Conservation (phyloP, 2,113 vertebrate species). For the Rhagologus leucostigma region DNA sequence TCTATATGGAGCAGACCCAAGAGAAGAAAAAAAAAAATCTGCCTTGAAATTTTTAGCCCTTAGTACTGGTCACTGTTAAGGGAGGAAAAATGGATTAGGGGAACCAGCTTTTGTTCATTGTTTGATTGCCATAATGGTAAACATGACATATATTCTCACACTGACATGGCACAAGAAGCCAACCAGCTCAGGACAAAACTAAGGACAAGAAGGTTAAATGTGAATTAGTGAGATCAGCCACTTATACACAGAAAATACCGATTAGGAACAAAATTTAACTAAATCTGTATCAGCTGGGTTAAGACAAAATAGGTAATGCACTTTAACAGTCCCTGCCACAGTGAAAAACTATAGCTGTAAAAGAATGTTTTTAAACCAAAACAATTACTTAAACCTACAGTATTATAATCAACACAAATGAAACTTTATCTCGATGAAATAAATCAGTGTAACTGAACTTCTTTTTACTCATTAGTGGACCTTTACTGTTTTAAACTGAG, state of each 20-base stretch:
- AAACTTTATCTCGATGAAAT: conserved; percentile 16
- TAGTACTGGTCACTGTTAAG: not conserved
- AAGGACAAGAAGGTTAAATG: not conserved
- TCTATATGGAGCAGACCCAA: not conserved
- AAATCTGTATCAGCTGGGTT: not conserved
- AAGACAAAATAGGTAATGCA: not conserved
- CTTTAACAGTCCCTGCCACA: not conserved
- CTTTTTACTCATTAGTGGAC: conserved; percentile 34
- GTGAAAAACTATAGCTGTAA: not conserved
- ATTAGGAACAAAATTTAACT: not conserved
- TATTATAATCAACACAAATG: conserved; percentile 20
- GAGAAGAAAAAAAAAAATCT: not conserved
- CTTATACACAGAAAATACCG: not conserved
- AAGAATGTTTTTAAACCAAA: not conserved
- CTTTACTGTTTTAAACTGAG: conserved; percentile 47
- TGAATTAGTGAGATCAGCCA: conserved; percentile 2
- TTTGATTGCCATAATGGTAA: not conserved
- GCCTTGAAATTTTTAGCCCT: not conserved
- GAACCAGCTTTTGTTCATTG: not conserved
- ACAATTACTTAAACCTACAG: not conserved
- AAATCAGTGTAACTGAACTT: conserved; percentile 12
- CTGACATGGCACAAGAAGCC: not conserved
- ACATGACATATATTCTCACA: not conserved
- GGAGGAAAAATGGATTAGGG: not conserved
- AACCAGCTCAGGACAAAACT: not conserved